Conservation (phyloP, 2,113 vertebrate species). For the Reinhardtius hippoglossoides region DNA sequence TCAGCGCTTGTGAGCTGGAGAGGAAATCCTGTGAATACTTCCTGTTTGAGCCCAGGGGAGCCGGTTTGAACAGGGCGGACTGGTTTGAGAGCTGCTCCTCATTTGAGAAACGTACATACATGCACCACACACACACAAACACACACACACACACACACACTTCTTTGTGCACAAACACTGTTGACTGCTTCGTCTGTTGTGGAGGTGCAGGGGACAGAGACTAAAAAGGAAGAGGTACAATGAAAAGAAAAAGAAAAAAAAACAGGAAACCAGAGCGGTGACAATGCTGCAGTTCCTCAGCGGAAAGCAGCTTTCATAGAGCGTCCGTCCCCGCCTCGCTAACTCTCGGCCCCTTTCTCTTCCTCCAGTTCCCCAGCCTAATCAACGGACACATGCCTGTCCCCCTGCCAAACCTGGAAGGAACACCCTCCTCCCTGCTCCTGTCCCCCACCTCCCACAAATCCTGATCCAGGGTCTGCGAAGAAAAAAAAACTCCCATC, state of each 20-base stretch:
- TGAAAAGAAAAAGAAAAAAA: slow-evolving; percentile 51
- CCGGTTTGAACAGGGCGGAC: slow-evolving; percentile 78
- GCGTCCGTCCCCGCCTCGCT: slow-evolving; percentile 59
- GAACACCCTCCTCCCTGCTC: slow-evolving; percentile 90
- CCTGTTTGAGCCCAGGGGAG: slow-evolving; percentile 83
- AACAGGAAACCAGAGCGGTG: slow-evolving; percentile 75
- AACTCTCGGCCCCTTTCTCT: slow-evolving; percentile 70
- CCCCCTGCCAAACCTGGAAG: slow-evolving; percentile 90
- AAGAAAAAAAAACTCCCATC: slow-evolving; percentile 20
- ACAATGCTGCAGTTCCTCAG: slow-evolving; percentile 80
- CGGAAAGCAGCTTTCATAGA: slow-evolving; percentile 68
- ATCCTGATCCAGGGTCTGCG: slow-evolving; percentile 85
- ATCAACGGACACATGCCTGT: slow-evolving; percentile 93
- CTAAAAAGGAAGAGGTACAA: slow-evolving; percentile 70
- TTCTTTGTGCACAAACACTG: slow-evolving; percentile 57
- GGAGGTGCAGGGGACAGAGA: slow-evolving; percentile 50
- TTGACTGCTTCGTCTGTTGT: slow-evolving; percentile 49
- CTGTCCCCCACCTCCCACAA: slow-evolving; percentile 90
- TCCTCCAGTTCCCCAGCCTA: slow-evolving; percentile 91
- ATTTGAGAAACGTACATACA: slow-evolving; percentile 61
- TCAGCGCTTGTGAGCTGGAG: slow-evolving; percentile 72
- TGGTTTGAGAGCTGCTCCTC: slow-evolving; percentile 78
- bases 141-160: neutral
- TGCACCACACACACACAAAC: neutral
- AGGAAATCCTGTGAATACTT: slow-evolving; percentile 85